Conservation (phyloP, 1,140 invertebrate genomes). For the Aphis gossypii region DNA sequence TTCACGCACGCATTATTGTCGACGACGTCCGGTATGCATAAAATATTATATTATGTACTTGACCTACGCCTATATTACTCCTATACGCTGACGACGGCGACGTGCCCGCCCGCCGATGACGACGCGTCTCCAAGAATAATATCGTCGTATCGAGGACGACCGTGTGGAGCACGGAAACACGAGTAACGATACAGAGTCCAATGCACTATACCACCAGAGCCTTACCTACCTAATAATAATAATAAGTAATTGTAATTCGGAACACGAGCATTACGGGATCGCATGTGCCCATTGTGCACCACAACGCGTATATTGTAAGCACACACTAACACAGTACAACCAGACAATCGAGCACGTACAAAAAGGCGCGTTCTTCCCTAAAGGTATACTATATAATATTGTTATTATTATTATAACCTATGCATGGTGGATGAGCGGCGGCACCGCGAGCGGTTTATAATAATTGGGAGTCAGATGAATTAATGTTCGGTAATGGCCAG, state of each 20-base stretch:
- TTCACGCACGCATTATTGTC: not conserved
- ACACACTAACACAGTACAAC: not conserved
- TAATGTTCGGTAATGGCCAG: not conserved
- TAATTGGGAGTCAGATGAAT: not conserved
- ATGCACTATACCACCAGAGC: not conserved
- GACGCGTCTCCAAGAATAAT: not conserved
- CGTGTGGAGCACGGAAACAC: not conserved
- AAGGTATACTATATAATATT: not conserved
- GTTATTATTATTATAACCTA: not conserved
- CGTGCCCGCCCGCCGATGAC: not conserved
- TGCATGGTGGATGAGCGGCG: not conserved
- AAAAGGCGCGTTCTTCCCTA: constrained; percentile 3
- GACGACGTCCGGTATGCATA: not conserved
- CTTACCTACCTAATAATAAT: not conserved
- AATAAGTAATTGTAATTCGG: constrained; percentile 21
- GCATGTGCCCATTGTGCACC: constrained; percentile 3
- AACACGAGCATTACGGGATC: not conserved
- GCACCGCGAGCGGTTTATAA: not conserved
- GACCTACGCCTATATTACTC: not conserved
- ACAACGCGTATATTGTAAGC: not conserved
- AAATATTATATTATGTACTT: not conserved
- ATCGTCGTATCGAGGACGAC: not conserved
- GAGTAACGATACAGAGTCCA: not conserved
- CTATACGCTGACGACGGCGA: not conserved
- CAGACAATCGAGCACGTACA: not conserved